Base-by-base conservation (phyloP, 53 echinoderm and acorn worm genomes). In the Henricia sp. region DNA sequence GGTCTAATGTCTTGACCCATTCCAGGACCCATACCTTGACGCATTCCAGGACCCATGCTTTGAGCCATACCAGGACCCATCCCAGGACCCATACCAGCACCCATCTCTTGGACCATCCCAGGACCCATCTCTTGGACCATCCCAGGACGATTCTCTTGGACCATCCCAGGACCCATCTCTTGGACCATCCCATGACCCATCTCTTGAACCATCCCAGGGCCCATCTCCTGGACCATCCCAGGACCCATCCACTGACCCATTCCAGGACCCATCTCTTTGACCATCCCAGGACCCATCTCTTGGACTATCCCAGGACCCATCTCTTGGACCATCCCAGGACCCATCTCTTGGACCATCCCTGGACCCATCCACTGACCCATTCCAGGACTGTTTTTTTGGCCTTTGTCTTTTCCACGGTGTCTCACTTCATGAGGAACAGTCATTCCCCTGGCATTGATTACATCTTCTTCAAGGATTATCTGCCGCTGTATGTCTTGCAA, bases 401-500 rank as follows among this genome's bases (percentile, higher is more conserved):
- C 64, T 68, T 58, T 30, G 11, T 65, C 68, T 28, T 67, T 63
- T 55, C 77, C 73, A 76, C 77, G 77, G 9, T 19, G 25, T 24
- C 17, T 23, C 58, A 11, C 42, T 52, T 41, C 83, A 37, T 44
- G 28, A 37, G 75, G 80, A 12, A 80, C 27, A 38, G 20, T 14
- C 62, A 80, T 80, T 80, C 80, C 80, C 43, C n/a, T 63, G 2
- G 64, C 28, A 13, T 48, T 28, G 32, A 80, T 80, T 57, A 32
- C 80, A 48, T 80, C 80, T 64, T 80, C 80, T 50, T 80, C 63
- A 2, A 12, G 20, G n/a, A 80, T 50, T 52, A 96, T 96, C 38
- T 93, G 93, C 68, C 67, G 85, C 44, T 96, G 91, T 27, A 93
- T 59, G 1, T 89, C 89, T 29, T 57, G 57, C 10, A 93, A 75